Evolutionary conservation across 2,888 invertebrate genomes (phyloP), one percentile per base, ranked within the genome.

Genomic region (Frankliniella fusca): DNA sequence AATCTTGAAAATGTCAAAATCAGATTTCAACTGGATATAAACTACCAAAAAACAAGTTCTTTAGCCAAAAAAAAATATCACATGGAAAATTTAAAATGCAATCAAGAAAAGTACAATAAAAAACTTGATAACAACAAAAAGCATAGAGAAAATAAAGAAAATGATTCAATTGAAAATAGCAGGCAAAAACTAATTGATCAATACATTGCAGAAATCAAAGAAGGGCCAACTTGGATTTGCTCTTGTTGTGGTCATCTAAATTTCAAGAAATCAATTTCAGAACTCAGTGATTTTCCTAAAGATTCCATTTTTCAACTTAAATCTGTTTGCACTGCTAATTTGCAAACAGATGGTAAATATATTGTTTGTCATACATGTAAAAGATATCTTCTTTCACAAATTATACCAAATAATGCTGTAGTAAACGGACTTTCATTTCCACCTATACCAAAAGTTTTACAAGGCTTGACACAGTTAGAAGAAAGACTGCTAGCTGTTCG

Each of bases 391-490:
- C 5, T 3, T n/a, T n/a, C 9, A 9, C 18, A 65, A 65, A 65
- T 1, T 20, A 11, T n/a, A 65, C n/a, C 54, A 54, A n/a, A 3
- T 20, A 65, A 65, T 18, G 65, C 65, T n/a, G 1, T 65, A 9
- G 20, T 65, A 15, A 65, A 65, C 20, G 81, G 80, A 23, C n/a
- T 83, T n/a, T 10, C 48, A 3, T 83, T 83, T 48, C 82, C 80
- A 23, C 48, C 48, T 9, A 49, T 83, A 49, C 82, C 83, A 9
- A 27, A 49, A 18, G 80, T 28, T 23, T 28, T 83, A 38, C 81
- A 28, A 65, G 54, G 48, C 7, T 48, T 83, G 12, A 83, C 82
- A 15, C 83, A 80, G 12, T 48, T 83, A 12, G 83, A 83, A 82
- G 70, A 76, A 48, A 80, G 83, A 8, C 81, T 83, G 80, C 15